A percentile compares a stretch with the other conserved stretches of the same genome.
These are phyloP conservation scores for Thaumatotibia leucotreta DNA, from an alignment of 1,140 invertebrate species.

Conservation along the genomic window DNA sequence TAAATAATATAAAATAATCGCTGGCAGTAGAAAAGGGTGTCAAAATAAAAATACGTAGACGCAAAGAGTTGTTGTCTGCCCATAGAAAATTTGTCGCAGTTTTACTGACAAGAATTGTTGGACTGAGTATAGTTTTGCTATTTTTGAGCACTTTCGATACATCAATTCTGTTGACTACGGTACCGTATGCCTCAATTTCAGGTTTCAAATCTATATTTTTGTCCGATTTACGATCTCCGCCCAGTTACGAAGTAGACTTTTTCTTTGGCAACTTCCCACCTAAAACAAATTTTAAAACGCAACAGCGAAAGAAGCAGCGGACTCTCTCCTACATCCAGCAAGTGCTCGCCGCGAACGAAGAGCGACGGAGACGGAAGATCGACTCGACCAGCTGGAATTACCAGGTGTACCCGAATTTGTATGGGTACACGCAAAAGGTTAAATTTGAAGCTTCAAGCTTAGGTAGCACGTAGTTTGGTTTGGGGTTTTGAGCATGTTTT, in stretches of 20 bases:
- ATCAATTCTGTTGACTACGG: too few relatives aligned
- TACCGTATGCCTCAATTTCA: too few relatives aligned
- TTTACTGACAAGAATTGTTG: too few relatives aligned
- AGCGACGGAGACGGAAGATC: conserved; percentile 46
- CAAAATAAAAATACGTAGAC: too few relatives aligned
- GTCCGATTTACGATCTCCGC: too few relatives aligned
- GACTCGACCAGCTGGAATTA: conserved; percentile 85
- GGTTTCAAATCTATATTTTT: too few relatives aligned
- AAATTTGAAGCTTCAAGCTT: conserved; percentile 24
- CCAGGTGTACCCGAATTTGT: conserved; percentile 88
- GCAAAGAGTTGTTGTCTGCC: too few relatives aligned
- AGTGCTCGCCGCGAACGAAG: conserved; percentile 57
- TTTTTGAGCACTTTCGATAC: too few relatives aligned
- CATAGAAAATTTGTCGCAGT: too few relatives aligned
- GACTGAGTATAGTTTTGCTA: too few relatives aligned
- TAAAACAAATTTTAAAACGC: not conserved
- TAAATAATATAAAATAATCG: too few relatives aligned
- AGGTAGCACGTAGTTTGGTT: not conserved
- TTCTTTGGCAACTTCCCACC: not conserved
- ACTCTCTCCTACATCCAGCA: conserved; percentile 64
- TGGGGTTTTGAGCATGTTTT: not conserved
- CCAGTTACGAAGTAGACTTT: not conserved
- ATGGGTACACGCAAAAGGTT: conserved; percentile 91
- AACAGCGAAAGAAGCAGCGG: conserved; percentile 66
- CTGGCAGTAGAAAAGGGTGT: too few relatives aligned